Conservation (phyloP, 2,797 vertebrate genomes). For the Channa striata region DNA sequence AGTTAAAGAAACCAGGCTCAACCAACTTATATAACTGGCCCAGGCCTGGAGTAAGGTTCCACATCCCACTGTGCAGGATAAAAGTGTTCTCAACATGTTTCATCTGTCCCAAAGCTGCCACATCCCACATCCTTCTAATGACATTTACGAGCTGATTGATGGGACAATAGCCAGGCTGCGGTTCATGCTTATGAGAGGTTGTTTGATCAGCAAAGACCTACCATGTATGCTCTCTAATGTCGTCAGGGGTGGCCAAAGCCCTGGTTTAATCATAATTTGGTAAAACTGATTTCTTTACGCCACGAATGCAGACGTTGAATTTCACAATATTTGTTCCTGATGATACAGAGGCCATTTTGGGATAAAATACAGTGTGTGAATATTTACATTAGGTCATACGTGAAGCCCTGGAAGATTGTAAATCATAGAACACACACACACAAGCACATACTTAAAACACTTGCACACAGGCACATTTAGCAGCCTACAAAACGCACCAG, state of each 20-base stretch:
- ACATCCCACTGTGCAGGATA: slow-evolving; percentile 57
- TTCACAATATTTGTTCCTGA: slow-evolving; percentile 41
- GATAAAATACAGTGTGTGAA: slow-evolving; percentile 46
- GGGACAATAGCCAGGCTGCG: slow-evolving; percentile 68
- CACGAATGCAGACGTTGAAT: slow-evolving; percentile 23
- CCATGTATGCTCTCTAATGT: slow-evolving; percentile 26
- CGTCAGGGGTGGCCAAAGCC: slow-evolving; percentile 16
- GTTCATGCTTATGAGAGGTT: neutral
- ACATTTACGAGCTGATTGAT: slow-evolving; percentile 77
- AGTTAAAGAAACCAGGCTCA: slow-evolving; percentile 69
- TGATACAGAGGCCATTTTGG: slow-evolving; percentile 27
- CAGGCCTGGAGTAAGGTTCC: slow-evolving; percentile 24
- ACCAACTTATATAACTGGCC: slow-evolving; percentile 31
- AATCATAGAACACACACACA: slow-evolving; percentile 21
- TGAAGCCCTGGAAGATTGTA: slow-evolving; percentile 20
- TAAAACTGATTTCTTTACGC: slow-evolving; percentile 52
- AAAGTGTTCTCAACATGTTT: slow-evolving; percentile 60
- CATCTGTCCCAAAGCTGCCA: slow-evolving; percentile 47
- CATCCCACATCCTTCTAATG: slow-evolving; percentile 53
- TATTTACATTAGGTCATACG: slow-evolving; percentile 60
- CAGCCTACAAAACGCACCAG: slow-evolving; percentile 14
- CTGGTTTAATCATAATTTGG: slow-evolving; percentile 11
- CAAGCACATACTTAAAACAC: neutral
- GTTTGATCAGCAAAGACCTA: slow-evolving; percentile 47
- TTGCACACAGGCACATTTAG: neutral